Conservation (phyloP, 2,113 vertebrate species). For the Rhynchomys soricoides region DNA sequence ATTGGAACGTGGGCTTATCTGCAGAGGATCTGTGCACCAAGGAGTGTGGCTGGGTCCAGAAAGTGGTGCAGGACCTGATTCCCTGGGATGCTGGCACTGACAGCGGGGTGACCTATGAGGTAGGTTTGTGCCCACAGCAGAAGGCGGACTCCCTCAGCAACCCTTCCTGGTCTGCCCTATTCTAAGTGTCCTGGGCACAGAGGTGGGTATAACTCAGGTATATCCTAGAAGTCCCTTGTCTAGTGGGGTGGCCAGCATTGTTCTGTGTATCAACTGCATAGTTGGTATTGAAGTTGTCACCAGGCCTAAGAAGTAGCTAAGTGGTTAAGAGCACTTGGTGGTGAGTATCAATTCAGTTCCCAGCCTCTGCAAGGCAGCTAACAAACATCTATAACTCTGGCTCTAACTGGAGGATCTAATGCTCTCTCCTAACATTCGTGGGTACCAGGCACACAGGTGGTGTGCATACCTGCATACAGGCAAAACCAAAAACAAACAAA, state of each 20-base stretch:
- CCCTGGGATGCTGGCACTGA: constrained; percentile 99
- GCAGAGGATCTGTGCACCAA: constrained; percentile 98
- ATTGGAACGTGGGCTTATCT: constrained; percentile 98
- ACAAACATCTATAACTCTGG: neutral
- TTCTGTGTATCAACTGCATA: neutral
- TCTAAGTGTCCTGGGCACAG: neutral
- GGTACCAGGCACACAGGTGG: neutral
- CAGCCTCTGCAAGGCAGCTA: neutral
- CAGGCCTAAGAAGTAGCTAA: neutral
- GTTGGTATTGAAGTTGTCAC: neutral
- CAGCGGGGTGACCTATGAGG: constrained; percentile 96
- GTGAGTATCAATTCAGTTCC: neutral
- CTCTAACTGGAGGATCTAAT: neutral
- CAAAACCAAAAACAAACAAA: neutral
- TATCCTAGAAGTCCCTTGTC: neutral
- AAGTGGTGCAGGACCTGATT: constrained; percentile 95
- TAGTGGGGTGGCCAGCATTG: too few relatives aligned
- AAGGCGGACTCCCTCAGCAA: neutral
- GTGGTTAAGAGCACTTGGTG: neutral
- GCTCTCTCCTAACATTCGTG: neutral
- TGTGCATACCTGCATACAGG: neutral
- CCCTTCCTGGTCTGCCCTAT: neutral
- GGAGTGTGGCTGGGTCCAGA: constrained; percentile 98
- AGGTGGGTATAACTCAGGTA: neutral
- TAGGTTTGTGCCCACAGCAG: constrained; percentile 55